A percentile compares a stretch with the other conserved stretches of the same genome.
Conservation (phyloP, 2,888 invertebrate genomes). For the Mallateleia sp. region DNA sequence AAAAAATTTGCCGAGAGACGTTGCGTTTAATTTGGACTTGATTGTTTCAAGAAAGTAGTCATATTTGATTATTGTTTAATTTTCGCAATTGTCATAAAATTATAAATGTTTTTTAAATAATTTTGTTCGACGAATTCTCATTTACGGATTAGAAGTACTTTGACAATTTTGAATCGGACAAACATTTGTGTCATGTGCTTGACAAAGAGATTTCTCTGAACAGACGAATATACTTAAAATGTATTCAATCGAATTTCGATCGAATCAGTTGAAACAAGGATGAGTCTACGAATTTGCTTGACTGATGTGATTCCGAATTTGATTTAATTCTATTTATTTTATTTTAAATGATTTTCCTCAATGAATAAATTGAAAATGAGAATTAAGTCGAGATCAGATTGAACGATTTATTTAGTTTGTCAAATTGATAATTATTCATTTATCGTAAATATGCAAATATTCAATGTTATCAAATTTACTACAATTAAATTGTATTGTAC, state of each 20-base stretch:
- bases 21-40: no score
- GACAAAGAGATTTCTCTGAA: not conserved
- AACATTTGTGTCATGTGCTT: not conserved
- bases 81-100: no score
- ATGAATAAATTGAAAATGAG: not conserved
- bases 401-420: no score
- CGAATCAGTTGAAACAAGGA: not conserved
- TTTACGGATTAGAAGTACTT: not conserved
- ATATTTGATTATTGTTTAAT: no score
- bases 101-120: no score
- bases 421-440: no score
- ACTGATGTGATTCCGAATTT: not conserved
- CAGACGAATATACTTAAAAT: not conserved
- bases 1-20: not conserved
- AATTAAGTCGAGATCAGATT: no score
- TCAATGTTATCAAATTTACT: no score
- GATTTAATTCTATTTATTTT: not conserved
- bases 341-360: not conserved
- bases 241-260: conserved; percentile 8
- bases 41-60: no score
- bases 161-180: not conserved
- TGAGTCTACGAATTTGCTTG: not conserved
- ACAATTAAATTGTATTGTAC: no score
- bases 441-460: no score
- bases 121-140: no score